phyloP scores from a whole-genome alignment of 2,113 vertebrate genomes.

The Pogona vitticeps region DNA sequence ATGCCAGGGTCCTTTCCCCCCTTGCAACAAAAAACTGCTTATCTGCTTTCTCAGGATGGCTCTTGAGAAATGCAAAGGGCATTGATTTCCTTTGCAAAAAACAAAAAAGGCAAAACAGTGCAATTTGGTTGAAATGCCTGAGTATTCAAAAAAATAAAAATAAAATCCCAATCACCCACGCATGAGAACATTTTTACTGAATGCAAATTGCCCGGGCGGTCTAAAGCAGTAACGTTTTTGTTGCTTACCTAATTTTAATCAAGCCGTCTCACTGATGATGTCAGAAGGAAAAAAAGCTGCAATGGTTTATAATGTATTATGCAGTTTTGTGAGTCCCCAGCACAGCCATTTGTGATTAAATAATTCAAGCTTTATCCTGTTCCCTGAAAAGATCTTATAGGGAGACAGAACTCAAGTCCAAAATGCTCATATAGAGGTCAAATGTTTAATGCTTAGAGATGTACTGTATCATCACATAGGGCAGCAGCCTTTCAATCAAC shows the following conservation, averaged over 20 bases:
- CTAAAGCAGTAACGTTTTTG: neutral
- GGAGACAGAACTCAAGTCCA: conserved; percentile 7
- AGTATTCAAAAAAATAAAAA: conserved; percentile 9
- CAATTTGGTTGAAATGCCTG: neutral
- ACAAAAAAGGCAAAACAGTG: neutral
- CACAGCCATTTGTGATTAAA: conserved; percentile 40
- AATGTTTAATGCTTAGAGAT: conserved; percentile 19
- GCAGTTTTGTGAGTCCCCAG: conserved; percentile 61
- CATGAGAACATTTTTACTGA: neutral
- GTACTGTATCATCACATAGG: conserved; percentile 9
- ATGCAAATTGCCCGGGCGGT: conserved; percentile 22
- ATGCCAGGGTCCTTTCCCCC: conserved; percentile 28
- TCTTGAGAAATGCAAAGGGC: neutral
- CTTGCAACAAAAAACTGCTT: conserved; percentile 21
- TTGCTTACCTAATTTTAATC: conserved; percentile 20
- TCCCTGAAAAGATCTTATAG: neutral
- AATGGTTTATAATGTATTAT: conserved; percentile 30
- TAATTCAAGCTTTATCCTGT: conserved; percentile 25
- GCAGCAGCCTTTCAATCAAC: conserved; percentile 26
- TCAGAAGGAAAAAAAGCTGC: conserved; percentile 40
- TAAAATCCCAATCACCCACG: conserved; percentile 3
- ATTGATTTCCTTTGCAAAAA: conserved; percentile 21
- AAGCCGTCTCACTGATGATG: conserved; percentile 15
- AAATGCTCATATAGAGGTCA: conserved; percentile 13
- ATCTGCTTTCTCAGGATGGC: neutral